These are phyloP conservation scores for Rissa tridactyla DNA, from an alignment of 2,113 vertebrate genomes.

Conservation along the genomic window DNA sequence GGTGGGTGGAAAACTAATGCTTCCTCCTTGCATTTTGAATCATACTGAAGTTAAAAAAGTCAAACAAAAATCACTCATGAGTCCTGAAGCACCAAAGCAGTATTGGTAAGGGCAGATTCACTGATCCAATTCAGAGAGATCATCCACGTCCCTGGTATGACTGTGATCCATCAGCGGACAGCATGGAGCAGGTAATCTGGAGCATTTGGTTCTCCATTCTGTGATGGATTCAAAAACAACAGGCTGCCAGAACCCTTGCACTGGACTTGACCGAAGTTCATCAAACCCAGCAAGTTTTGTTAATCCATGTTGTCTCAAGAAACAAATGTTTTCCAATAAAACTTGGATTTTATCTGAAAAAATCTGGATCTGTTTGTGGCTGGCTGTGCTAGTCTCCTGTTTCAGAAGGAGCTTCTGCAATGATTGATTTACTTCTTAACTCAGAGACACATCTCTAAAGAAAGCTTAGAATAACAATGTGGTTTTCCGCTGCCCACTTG, in stretches of 20 bases:
- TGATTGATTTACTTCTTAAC: neutral
- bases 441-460: neutral
- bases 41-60: neutral
- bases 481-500: neutral
- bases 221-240: neutral
- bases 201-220: neutral
- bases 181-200: neutral
- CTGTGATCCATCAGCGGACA: neutral
- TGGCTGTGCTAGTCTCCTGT: neutral
- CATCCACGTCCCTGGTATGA: rapidly evolving
- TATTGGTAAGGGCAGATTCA: neutral
- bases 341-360: neutral
- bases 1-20: neutral
- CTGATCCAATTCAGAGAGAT: neutral
- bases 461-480: neutral
- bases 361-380: neutral
- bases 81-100: neutral
- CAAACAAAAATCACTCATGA: neutral
- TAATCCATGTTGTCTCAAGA: neutral
- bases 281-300: neutral
- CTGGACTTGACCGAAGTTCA: neutral
- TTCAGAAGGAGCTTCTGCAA: neutral
- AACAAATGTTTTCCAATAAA: neutral
- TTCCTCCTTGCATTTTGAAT: neutral
- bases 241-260: neutral